Base-by-base conservation (phyloP, 2,113 vertebrate species). In the Hystrix brachyura region DNA sequence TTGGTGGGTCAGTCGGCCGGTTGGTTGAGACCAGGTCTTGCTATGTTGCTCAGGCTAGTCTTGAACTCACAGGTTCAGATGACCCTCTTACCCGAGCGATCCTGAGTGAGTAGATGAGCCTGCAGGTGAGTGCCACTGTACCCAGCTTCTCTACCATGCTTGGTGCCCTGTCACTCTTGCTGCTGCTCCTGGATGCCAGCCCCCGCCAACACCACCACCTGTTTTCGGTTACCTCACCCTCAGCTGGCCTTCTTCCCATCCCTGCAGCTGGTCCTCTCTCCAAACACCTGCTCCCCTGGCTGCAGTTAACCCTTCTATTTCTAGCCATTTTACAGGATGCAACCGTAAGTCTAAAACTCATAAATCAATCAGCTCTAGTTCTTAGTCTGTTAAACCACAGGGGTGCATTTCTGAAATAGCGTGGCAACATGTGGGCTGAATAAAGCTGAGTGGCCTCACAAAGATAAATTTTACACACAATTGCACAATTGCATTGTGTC, bases 281-380 rank as follows among this genome's bases (percentile, higher is more conserved):
- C 13, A 78, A 94, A 95, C 51, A 92, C 95, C 81, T 97, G 90
- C 34, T 84, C 57, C 19, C 7, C 64, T 53, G 53, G 74, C 51
- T 12, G 25, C 87, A 94, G 38, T 97, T 93, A 95, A 96, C 79
- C 79, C 87, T 94, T 95, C 84, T 94, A 60, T 67, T 81, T 84
- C 96, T 95, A 82, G 18, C 17, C 60, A 19, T 83, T 43, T 90
- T 48, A 81, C 55, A 38, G 9, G 57, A 53, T 87, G 72, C 14
- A 91, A 78, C 32, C 59, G 18, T 78, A 92, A 82, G 69, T 96
- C 86, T 96, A 87, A 95, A 97, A 67, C 74, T 87, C 71, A 94
- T 10, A 86, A 95, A 67, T 38, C 21, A n/a, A 55, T 48, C 15
- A 65, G 81, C 32, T 94, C 43, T 92, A 64, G 43, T 64, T 90